phyloP scores from a whole-genome alignment of 2,797 vertebrate genomes.

The Columba guinea region DNA sequence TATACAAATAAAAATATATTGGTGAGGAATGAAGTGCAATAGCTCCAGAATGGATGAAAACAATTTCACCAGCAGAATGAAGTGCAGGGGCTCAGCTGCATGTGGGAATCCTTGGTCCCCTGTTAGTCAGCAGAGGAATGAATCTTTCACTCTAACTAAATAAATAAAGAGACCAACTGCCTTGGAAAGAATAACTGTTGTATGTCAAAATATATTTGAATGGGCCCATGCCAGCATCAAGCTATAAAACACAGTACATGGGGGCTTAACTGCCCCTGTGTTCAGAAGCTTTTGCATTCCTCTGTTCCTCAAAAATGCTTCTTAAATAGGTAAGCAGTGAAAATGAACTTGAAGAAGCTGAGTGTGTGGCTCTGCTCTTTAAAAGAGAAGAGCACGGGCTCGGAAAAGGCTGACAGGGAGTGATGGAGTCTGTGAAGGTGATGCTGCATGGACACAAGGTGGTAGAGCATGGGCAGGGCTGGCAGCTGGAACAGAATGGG shows the following conservation, averaged over 20 bases:
- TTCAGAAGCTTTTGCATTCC: neutral
- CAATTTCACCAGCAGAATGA: constrained; percentile 23
- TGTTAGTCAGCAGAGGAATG: neutral
- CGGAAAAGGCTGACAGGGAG: neutral
- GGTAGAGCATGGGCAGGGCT: neutral
- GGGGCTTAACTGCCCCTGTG: neutral
- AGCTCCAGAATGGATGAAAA: constrained; percentile 39
- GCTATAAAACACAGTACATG: neutral
- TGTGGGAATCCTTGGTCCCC: constrained; percentile 46
- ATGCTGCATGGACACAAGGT: neutral
- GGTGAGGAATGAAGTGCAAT: constrained; percentile 40
- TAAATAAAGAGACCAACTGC: constrained; percentile 52
- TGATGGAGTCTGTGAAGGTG: neutral
- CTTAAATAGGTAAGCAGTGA: neutral
- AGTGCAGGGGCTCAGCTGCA: constrained; percentile 45
- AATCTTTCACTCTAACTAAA: constrained; percentile 43
- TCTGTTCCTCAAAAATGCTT: neutral
- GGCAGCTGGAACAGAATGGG: neutral
- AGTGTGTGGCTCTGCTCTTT: neutral
- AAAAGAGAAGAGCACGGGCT: neutral
- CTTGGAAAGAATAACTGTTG: constrained; percentile 1
- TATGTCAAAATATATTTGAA: constrained; percentile 30
- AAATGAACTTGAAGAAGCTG: neutral
- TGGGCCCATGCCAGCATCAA: neutral
- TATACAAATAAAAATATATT: constrained; percentile 54